phyloP scores from a whole-genome alignment of 2,113 vertebrate genomes.

The Semicossyphus pulcher region DNA sequence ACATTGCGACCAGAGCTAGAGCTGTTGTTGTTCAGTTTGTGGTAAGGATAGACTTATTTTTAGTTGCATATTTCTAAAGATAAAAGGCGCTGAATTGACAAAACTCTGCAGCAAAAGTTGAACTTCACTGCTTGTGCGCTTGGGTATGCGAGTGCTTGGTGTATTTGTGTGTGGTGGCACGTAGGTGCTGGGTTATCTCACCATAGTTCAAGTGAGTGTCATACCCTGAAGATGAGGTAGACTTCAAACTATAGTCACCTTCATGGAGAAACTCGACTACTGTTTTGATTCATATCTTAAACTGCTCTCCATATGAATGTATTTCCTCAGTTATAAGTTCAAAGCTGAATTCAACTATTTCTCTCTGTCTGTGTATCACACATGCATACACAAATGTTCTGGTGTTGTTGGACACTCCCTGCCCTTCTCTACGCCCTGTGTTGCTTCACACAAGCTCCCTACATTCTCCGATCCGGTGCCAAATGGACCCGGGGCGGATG shows the following conservation, averaged over 20 bases:
- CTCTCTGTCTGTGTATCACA: not conserved
- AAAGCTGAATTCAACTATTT: slow-evolving; percentile 1
- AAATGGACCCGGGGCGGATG: slow-evolving; percentile 78
- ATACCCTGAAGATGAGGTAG: slow-evolving; percentile 64
- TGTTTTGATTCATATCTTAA: too few species aligned
- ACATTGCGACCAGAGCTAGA: not conserved
- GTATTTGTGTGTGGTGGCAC: slow-evolving; percentile 57
- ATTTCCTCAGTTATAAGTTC: too few species aligned
- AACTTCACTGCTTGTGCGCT: not conserved
- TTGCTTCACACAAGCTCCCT: slow-evolving; percentile 68
- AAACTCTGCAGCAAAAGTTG: not conserved
- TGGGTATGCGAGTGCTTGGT: slow-evolving; percentile 28
- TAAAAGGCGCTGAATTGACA: not conserved
- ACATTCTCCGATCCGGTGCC: slow-evolving; percentile 78
- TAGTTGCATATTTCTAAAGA: not conserved
- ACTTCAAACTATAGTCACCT: slow-evolving; percentile 4
- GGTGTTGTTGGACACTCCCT: slow-evolving; percentile 34
- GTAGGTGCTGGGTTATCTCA: slow-evolving; percentile 71
- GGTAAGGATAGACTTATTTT: not conserved
- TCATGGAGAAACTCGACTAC: not conserved
- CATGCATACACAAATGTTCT: slow-evolving; percentile 23
- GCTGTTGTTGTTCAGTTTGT: slow-evolving; percentile 15
- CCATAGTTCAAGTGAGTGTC: slow-evolving; percentile 57
- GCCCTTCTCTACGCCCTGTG: slow-evolving; percentile 47
- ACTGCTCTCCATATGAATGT: too few species aligned